phyloP scores from a whole-genome alignment of 2,113 vertebrate species.

The Lichenostomus cassidix region DNA sequence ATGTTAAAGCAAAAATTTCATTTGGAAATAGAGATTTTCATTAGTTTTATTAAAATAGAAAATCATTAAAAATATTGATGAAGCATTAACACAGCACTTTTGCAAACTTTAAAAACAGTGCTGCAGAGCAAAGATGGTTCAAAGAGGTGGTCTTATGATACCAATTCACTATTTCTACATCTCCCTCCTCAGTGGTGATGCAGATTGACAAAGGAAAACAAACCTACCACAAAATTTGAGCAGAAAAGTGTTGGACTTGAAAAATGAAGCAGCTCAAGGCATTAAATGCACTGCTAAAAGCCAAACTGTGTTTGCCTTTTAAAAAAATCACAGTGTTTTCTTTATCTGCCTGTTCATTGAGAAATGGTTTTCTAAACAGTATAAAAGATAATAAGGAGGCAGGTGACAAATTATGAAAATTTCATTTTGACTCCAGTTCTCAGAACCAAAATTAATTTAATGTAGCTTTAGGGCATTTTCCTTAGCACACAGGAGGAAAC shows the following conservation, averaged over 20 bases:
- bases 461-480: neutral
- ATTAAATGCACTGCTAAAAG: neutral
- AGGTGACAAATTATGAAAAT: neutral
- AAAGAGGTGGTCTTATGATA: neutral
- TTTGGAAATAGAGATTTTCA: neutral
- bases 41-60: neutral
- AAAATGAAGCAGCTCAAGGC: neutral
- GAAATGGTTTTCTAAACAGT: neutral
- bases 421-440: neutral
- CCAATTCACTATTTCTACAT: neutral
- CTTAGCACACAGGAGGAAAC: neutral
- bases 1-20: neutral
- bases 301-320: neutral
- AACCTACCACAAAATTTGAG: neutral
- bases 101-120: neutral
- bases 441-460: neutral
- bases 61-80: neutral
- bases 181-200: neutral
- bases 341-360: neutral
- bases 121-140: neutral
- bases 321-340: neutral
- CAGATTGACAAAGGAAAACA: neutral
- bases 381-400: neutral
- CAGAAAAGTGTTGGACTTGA: neutral
- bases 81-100: neutral